Evolutionary conservation across 2,113 vertebrate genomes (phyloP), one percentile per base, ranked within the genome.

Genomic region (Cebus imitator): DNA sequence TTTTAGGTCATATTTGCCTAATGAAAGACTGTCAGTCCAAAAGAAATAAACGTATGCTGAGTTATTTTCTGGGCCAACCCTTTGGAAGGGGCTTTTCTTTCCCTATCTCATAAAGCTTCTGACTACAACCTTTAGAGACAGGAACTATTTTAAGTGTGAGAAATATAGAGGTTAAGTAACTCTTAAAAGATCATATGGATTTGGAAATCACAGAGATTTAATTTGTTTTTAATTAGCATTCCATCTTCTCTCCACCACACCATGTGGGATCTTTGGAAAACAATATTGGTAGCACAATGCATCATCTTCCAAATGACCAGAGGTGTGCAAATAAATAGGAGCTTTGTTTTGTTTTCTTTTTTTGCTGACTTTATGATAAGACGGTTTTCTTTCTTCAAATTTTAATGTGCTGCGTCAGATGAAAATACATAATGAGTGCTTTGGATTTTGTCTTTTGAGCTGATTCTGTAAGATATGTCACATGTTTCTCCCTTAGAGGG

Each of bases 331-430:
- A 98, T 93, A 97, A 92, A 98, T 92, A 97, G 88, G 82, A 97
- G 95, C 93, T 98, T 97, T 98, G 97, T 98, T 98, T 88, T 94
- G 79, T 97, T 97, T 94, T 80, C 45, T 87, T 83, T 95, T 98
- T 99, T 98, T 98, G 98, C 98, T 99, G 99, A 99, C 98, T 98
- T 98, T 98, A 98, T 97, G 98, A 96, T 98, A 98, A 98, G 98
- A 98, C 95, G 92, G 95, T 97, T 97, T 98, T 98, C 97, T 98
- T 98, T 98, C 97, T 98, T 97, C 97, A 98, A 97, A 98, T 98
- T 98, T 98, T 98, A 99, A 99, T 98, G 97, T 98, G 98, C 98
- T 99, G 98, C 84, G 98, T 99, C 98, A 99, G 98, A 98, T 98
- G 97, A 98, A 99, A 98, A 98, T 97, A 97, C 72, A 97, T 98